Evolutionary conservation across 1,140 invertebrate genomes (phyloP).

Genomic region (Stegodyphus mimosarum): DNA sequence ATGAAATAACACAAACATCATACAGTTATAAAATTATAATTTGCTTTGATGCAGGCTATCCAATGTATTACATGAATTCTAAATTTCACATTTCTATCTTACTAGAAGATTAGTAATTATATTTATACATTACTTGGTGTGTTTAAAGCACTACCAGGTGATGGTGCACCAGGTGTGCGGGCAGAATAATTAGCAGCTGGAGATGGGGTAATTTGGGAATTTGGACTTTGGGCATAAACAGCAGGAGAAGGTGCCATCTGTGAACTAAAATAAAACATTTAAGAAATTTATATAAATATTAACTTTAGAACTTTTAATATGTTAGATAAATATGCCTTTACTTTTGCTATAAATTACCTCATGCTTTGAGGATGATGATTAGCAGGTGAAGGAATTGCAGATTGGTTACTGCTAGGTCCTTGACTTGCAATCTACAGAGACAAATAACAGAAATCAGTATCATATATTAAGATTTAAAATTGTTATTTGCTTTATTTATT

Average conservation of each 20-base stretch:
- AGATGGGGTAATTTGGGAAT: constrained; percentile 62
- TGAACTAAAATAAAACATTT: constrained; percentile 32
- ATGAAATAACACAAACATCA: too few relatives aligned
- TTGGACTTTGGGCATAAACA: constrained; percentile 63
- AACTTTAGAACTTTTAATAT: too few relatives aligned
- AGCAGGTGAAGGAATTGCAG: constrained; percentile 53
- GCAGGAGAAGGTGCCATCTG: constrained; percentile 80
- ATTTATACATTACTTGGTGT: constrained; percentile 65
- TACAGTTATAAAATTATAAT: too few relatives aligned
- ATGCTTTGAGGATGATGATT: constrained; percentile 32
- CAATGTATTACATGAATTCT: too few relatives aligned
- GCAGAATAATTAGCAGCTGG: constrained; percentile 65
- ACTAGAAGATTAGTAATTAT: too few relatives aligned
- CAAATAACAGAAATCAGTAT: neutral
- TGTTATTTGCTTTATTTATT: neutral
- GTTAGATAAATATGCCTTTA: too few relatives aligned
- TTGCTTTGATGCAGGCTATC: too few relatives aligned
- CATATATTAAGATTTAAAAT: neutral
- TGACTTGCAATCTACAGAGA: constrained; percentile 35
- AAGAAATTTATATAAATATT: neutral
- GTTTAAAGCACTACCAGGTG: constrained; percentile 66
- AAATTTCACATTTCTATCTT: too few relatives aligned
- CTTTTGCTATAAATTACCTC: neutral
- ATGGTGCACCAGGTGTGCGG: constrained; percentile 70
- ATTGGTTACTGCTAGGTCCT: constrained; percentile 57